Evolutionary conservation across 2,797 vertebrate species (phyloP), one percentile per base, ranked within the genome.

Genomic region (Melanotaenia pygmaea): DNA sequence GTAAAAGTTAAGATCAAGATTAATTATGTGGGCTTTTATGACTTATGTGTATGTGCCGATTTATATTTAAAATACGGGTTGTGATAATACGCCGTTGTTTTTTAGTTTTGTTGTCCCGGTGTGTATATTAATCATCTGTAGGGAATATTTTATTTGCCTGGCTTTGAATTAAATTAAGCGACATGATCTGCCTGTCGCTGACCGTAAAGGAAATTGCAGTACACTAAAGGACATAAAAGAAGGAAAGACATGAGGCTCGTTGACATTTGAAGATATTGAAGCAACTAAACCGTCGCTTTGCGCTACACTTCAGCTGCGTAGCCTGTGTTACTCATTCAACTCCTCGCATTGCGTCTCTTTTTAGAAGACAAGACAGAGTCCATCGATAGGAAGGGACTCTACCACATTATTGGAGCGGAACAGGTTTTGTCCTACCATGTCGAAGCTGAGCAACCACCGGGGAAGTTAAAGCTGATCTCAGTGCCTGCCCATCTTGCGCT

Each of bases 391-490:
- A 86, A 75, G 59, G 30, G 14, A 71, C 75, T 61, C 68, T 18
- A 53, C 50, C 63, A 59, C 58, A 54, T 32, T 67, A 66, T 12
- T 59, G 73, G 64, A 72, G 77, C 72, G 71, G 81, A 86, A 75
- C 74, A 50, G 74, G 63, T 47, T 83, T 64, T 60, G 74, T 88
- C 92, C 86, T 93, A 93, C 92, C 92, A 93, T 93, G 26, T 91
- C 89, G 81, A 80, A 84, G 89, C 88, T 62, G 76, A 87, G 84
- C 83, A 79, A 75, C 89, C 88, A 83, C 87, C 80, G 83, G 74
- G 79, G 80, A 80, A 71, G 76, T 84, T 85, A 67, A 75, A 86
- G 85, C 88, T 70, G 84, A 68, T 85, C 63, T 89, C 71, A 86
- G 70, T 73, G 87, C 83, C 83, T 76, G 80, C 71, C 80, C 92